Percentiles rank a stretch among this genome's conserved stretches.
Evolutionary conservation across 2,888 invertebrate species (phyloP).

Genomic region (Leptinotarsa rubiginosa): DNA sequence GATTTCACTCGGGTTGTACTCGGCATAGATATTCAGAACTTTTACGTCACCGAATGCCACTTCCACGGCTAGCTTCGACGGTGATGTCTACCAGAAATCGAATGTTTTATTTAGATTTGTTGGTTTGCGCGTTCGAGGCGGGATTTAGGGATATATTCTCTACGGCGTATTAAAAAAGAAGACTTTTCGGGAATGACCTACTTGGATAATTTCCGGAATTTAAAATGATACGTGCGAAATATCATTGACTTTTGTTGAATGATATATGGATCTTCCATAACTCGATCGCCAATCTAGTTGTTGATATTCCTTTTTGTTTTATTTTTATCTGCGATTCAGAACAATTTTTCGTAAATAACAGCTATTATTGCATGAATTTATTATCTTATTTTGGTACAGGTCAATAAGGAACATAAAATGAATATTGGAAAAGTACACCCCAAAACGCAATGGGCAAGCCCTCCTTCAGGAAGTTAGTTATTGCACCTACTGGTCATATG

Average conservation of each 20-base stretch:
- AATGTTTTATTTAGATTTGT: slow-evolving; percentile 18
- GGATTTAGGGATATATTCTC: slow-evolving; percentile 9
- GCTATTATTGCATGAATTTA: too few species aligned
- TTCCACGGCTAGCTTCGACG: slow-evolving; percentile 42
- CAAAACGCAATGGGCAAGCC: too few species aligned
- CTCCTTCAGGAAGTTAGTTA: too few species aligned
- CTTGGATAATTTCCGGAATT: neutral
- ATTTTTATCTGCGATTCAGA: too few species aligned
- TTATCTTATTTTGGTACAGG: too few species aligned
- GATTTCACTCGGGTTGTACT: slow-evolving; percentile 47
- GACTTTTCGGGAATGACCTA: neutral
- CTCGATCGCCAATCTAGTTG: too few species aligned
- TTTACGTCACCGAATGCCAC: slow-evolving; percentile 53
- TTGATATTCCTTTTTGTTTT: neutral
- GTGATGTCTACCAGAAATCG: slow-evolving; percentile 28
- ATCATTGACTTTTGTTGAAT: neutral
- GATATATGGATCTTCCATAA: too few species aligned
- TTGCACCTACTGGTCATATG: too few species aligned
- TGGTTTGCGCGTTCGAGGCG: slow-evolving; percentile 4
- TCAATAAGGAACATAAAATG: too few species aligned
- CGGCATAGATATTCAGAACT: slow-evolving; percentile 52
- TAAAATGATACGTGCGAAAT: neutral
- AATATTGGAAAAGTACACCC: too few species aligned
- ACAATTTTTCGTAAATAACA: too few species aligned
- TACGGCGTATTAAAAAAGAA: neutral